Evolutionary conservation across 2,113 vertebrate genomes (phyloP).

Genomic region (Perca schrenkii): DNA sequence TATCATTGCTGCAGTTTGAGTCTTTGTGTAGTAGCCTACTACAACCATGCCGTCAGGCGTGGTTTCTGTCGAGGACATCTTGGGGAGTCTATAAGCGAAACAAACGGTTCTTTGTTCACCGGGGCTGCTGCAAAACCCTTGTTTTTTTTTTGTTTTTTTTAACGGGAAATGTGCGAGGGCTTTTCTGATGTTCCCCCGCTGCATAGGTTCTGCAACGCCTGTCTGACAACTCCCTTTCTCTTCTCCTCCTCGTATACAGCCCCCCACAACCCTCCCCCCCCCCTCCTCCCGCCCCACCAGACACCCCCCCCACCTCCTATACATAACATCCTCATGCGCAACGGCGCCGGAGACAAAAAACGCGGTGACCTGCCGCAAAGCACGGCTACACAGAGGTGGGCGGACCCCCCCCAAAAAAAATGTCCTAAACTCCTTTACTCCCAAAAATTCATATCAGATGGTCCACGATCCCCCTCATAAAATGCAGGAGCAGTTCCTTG

Average conservation of each 20-base stretch:
- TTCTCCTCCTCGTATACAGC: slow-evolving; percentile 55
- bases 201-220: slow-evolving; percentile 82
- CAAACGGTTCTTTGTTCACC: slow-evolving; percentile 81
- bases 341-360: slow-evolving; percentile 78
- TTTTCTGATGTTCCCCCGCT: slow-evolving; percentile 70
- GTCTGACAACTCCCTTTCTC: slow-evolving; percentile 81
- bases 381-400: slow-evolving; percentile 75
- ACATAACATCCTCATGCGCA: slow-evolving; percentile 82
- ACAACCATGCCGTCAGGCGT: slow-evolving; percentile 74
- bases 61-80: slow-evolving; percentile 78
- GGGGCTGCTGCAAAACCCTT: slow-evolving; percentile 64
- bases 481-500: not conserved
- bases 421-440: slow-evolving; percentile 66
- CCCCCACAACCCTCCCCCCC: slow-evolving; percentile 34
- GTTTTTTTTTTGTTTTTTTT: slow-evolving; percentile 30
- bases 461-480: not conserved
- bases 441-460: slow-evolving; percentile 11
- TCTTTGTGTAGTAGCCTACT: slow-evolving; percentile 63
- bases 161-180: slow-evolving; percentile 63
- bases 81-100: slow-evolving; percentile 67
- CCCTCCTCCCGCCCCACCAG: slow-evolving; percentile 29
- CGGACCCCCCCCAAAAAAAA: slow-evolving; percentile 68
- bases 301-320: slow-evolving; percentile 68
- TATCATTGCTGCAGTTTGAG: slow-evolving; percentile 33
- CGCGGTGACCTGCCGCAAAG: slow-evolving; percentile 81